These are phyloP conservation scores for Agrochola litura DNA, from an alignment of 2,888 invertebrate genomes.

Conservation along the genomic window DNA sequence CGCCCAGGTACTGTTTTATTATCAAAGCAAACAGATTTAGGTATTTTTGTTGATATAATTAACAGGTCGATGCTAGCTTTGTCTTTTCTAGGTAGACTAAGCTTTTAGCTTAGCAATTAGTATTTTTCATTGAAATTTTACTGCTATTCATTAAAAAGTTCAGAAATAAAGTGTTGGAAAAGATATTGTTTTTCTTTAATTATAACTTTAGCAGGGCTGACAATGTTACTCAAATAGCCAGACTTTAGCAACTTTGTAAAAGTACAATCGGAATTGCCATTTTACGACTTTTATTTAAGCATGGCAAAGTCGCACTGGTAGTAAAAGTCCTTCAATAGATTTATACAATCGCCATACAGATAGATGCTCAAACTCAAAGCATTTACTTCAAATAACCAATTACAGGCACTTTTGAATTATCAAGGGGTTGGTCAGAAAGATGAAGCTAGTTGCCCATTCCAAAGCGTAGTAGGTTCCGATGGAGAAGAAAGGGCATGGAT, in stretches of 20 bases:
- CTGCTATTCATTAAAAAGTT: conserved; percentile 7
- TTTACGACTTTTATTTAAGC: conserved; percentile 25
- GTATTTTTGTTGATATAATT: background rate
- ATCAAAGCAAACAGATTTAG: background rate
- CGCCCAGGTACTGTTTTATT: background rate
- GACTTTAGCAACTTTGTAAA: conserved; percentile 15
- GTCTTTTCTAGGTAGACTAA: background rate
- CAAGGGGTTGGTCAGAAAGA: too few species aligned
- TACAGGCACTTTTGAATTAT: too few species aligned
- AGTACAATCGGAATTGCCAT: conserved; percentile 17
- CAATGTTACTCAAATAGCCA: conserved; percentile 34
- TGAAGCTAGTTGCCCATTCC: too few species aligned
- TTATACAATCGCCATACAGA: background rate
- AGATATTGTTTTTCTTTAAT: conserved; percentile 26
- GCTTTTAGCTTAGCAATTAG: background rate
- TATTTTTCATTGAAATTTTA: background rate
- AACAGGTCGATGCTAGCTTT: background rate
- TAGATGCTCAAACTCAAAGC: too few species aligned
- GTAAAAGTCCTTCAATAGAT: conserved; percentile 15
- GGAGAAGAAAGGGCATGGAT: too few species aligned
- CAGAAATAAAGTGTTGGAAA: background rate
- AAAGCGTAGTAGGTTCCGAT: too few species aligned
- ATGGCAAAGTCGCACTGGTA: background rate
- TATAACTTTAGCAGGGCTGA: conserved; percentile 2
- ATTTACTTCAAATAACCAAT: too few species aligned